A percentile compares a stretch with the other conserved stretches of the same genome.
These are phyloP conservation scores for Psittacula echo DNA, from an alignment of 2,797 vertebrate species.

Conservation along the genomic window DNA sequence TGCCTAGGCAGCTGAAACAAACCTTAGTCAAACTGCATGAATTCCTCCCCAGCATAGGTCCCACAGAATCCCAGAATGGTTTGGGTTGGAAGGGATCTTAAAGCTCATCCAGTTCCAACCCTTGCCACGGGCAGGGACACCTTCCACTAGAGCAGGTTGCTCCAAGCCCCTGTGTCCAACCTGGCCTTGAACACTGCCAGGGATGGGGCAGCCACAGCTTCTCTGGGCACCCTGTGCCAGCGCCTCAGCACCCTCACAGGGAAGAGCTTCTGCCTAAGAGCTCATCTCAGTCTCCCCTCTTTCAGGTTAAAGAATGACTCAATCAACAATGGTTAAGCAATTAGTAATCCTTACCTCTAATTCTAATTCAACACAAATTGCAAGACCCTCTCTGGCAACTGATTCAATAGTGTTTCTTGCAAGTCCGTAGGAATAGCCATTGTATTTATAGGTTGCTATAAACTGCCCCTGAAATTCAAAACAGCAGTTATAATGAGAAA, in stretches of 20 bases:
- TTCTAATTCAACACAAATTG: slow-evolving; percentile 91
- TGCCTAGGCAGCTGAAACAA: neutral
- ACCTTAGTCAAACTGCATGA: neutral
- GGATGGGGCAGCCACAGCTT: too few species aligned
- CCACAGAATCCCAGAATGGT: neutral
- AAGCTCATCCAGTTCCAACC: neutral
- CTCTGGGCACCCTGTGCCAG: too few species aligned
- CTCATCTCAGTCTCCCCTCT: neutral
- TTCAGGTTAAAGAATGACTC: neutral
- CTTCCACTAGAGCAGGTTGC: too few species aligned
- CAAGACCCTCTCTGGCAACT: slow-evolving; percentile 89
- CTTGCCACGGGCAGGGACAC: too few species aligned
- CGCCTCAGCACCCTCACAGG: neutral
- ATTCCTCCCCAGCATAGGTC: neutral
- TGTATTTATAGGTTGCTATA: slow-evolving; percentile 85
- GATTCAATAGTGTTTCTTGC: slow-evolving; percentile 87
- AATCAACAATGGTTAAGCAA: neutral
- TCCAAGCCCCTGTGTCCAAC: too few species aligned
- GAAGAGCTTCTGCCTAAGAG: neutral
- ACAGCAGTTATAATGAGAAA: neutral
- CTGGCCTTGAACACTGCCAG: too few species aligned
- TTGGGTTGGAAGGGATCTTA: neutral
- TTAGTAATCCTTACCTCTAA: slow-evolving; percentile 83
- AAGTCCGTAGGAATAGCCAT: slow-evolving; percentile 84
- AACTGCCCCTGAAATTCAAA: slow-evolving; percentile 87